Evolutionary conservation across 2,113 vertebrate species (phyloP), one percentile per base, ranked within the genome.

Genomic region (Menura novaehollandiae): DNA sequence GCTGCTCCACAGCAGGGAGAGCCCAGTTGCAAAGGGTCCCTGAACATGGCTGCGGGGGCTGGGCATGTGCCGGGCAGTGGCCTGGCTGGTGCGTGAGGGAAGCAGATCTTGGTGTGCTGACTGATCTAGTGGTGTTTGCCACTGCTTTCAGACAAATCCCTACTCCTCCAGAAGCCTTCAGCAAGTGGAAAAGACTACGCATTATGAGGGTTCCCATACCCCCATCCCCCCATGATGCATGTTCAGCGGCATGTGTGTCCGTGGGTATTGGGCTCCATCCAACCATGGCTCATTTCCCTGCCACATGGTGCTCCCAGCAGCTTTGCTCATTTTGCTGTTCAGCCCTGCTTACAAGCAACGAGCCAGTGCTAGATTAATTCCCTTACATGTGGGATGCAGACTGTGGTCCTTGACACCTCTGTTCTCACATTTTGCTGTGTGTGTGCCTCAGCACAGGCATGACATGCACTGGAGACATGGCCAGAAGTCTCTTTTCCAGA

Each of bases 201-300:
- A 3, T 17, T n/a, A 2, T 59, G 44, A 35, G 60, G 24, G 49
- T 10, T 59, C 15, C 33, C 2, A 1, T 28, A 7, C n/a, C n/a
- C n/a, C n/a, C n/a, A n/a, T n/a, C n/a, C n/a, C n/a, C n/a, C n/a
- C n/a, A 27, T 1, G 26, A 44, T 23, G n/a, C 11, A 18, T 0
- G 0, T 33, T 35, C 21, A 79, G 60, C 1, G 3, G 21, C 3
- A 0, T 1, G 6, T 23, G 6, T 24, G 7, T 37, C 43, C 0
- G 0, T 32, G 24, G n/a, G 3, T 15, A 12, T 5, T 43, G 30
- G 20, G 22, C 64, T 49, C 20, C 24, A 7, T 8, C 35, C 49
- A 58, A 9, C 52, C 67, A 8, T 6, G 8, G 76, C 17, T 85
- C 19, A 3, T 37, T 62, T 41, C 32, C 41, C 35, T 43, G 55